Conservation (phyloP, 2,113 vertebrate species). For the Lutjanus erythropterus region DNA sequence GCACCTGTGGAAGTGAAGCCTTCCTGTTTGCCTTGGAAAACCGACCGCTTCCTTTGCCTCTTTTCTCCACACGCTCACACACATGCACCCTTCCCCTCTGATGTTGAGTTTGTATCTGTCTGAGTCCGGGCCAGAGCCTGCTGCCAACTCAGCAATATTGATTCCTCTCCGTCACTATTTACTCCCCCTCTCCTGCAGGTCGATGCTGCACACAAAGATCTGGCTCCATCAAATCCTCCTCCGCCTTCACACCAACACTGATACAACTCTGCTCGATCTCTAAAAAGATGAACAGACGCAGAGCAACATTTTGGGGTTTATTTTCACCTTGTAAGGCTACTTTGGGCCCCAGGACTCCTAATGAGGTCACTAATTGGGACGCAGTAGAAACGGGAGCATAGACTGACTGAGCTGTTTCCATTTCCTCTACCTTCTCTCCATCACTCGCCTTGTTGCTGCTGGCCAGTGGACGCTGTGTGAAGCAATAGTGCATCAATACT, state of each 20-base stretch:
- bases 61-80: conserved; percentile 1
- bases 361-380: conserved; percentile 74
- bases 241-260: conserved; percentile 32
- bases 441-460: neutral
- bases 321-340: conserved; percentile 27
- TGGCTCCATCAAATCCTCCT: conserved; percentile 33
- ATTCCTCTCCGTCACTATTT: conserved; percentile 41
- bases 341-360: conserved; percentile 46
- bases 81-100: conserved; percentile 44
- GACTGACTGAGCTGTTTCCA: conserved; percentile 3
- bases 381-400: conserved; percentile 17
- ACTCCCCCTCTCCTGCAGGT: conserved; percentile 33
- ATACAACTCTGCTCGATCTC: conserved; percentile 29
- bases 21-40: conserved; percentile 86
- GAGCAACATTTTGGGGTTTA: conserved; percentile 15
- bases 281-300: neutral
- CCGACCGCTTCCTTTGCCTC: conserved; percentile 67
- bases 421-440: neutral
- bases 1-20: conserved; percentile 83
- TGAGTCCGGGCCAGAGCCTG: conserved; percentile 46
- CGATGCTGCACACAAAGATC: conserved; percentile 31
- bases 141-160: conserved; percentile 77
- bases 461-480: neutral
- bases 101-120: conserved; percentile 63
- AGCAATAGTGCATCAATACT: conserved; percentile 14